A percentile compares a stretch with the other conserved stretches of the same genome.
These are phyloP conservation scores for Notocelia uddmanniana DNA, from an alignment of 2,888 invertebrate species.

Conservation along the genomic window DNA sequence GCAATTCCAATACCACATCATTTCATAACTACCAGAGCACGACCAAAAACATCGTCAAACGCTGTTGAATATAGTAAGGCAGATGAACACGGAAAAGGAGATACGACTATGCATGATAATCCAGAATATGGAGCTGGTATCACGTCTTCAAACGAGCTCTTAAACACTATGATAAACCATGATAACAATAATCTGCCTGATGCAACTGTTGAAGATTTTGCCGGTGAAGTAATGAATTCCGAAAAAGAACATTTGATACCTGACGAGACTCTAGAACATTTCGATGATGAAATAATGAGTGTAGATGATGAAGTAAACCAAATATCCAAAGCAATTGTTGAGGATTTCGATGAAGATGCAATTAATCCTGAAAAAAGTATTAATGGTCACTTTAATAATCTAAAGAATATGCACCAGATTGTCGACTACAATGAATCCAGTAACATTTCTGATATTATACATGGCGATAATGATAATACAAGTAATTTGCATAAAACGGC, in stretches of 20 bases:
- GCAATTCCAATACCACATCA: constrained; percentile 12
- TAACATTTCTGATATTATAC: constrained; percentile 48
- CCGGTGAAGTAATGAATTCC: constrained; percentile 33
- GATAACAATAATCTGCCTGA: constrained; percentile 8
- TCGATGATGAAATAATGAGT: constrained; percentile 42
- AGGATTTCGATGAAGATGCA: constrained; percentile 45
- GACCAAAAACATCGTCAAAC: background rate
- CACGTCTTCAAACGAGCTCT: constrained; percentile 61
- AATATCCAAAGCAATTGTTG: background rate
- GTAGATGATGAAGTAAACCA: constrained; percentile 7
- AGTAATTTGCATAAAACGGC: constrained; percentile 1
- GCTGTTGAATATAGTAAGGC: constrained; percentile 9
- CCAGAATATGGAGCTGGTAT: constrained; percentile 49
- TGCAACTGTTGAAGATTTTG: constrained; percentile 38
- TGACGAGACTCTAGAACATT: constrained; percentile 24
- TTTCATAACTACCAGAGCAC: constrained; percentile 11
- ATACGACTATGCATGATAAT: background rate
- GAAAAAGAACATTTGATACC: constrained; percentile 16
- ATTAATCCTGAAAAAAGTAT: constrained; percentile 6
- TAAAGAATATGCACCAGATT: background rate
- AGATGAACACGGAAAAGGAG: constrained; percentile 28
- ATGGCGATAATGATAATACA: constrained; percentile 38
- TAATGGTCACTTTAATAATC: constrained; percentile 18
- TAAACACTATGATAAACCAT: constrained; percentile 57
- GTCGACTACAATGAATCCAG: constrained; percentile 43